Conservation (phyloP, 2,888 invertebrate genomes). For the Alloplasta piceator region DNA sequence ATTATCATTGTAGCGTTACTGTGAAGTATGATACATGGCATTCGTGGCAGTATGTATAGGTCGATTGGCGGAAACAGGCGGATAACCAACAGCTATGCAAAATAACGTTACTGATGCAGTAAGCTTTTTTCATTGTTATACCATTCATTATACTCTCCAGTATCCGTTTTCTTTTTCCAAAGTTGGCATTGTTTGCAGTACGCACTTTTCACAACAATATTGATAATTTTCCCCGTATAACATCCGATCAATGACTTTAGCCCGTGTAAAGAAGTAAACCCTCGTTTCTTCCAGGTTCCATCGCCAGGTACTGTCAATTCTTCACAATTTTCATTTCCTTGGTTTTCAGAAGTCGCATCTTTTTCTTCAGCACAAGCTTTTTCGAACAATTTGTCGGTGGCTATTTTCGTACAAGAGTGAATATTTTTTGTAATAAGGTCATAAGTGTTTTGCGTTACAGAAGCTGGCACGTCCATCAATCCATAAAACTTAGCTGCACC, state of each 20-base stretch:
- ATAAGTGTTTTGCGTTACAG: constrained; percentile 58
- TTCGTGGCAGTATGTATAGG: too few relatives aligned
- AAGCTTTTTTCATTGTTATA: constrained; percentile 40
- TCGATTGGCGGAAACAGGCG: too few relatives aligned
- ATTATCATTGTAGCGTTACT: too few relatives aligned
- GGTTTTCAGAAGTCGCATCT: constrained; percentile 60
- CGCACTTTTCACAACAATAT: constrained; percentile 38
- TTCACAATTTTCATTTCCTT: constrained; percentile 59
- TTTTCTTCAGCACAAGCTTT: constrained; percentile 64
- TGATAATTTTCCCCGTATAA: constrained; percentile 51
- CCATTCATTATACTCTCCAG: constrained; percentile 34
- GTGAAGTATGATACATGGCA: too few relatives aligned
- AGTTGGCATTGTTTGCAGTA: constrained; percentile 45
- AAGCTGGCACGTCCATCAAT: constrained; percentile 67
- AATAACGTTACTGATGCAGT: too few relatives aligned
- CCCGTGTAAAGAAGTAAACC: constrained; percentile 57
- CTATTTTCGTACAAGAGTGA: constrained; percentile 57
- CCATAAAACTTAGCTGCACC: constrained; percentile 70
- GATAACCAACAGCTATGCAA: too few relatives aligned
- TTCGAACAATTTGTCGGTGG: constrained; percentile 63
- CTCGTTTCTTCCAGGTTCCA: constrained; percentile 59
- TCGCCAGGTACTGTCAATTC: constrained; percentile 60
- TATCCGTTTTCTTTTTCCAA: constrained; percentile 36
- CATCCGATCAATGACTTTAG: constrained; percentile 64
- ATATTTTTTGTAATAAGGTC: constrained; percentile 65